phyloP scores from a whole-genome alignment of 2,797 vertebrate genomes.

The Thalassophryne amazonica region DNA sequence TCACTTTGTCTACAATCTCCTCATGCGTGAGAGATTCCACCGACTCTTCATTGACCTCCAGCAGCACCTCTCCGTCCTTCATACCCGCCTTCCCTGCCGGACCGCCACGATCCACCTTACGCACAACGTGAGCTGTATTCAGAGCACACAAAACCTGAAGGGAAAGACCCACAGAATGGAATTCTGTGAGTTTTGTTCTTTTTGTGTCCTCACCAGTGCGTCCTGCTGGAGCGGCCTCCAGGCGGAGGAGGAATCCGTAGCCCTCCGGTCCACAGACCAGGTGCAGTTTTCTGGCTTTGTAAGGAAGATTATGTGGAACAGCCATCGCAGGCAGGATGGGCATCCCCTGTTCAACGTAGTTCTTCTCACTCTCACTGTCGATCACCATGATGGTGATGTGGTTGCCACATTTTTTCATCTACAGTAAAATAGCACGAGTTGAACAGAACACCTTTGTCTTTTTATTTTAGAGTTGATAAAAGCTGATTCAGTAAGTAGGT shows the following conservation, averaged over 20 bases:
- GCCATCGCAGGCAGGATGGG: slow-evolving; percentile 82
- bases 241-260: slow-evolving; percentile 88
- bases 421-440: slow-evolving; percentile 1
- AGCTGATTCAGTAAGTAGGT: too few relatives aligned
- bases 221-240: slow-evolving; percentile 77
- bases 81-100: slow-evolving; percentile 86
- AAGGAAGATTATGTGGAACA: slow-evolving; percentile 81
- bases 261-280: slow-evolving; percentile 76
- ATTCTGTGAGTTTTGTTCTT: neutral
- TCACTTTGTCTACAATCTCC: slow-evolving; percentile 83
- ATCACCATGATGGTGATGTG: slow-evolving; percentile 87
- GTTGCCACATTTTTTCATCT: slow-evolving; percentile 84
- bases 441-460: neutral
- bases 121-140: slow-evolving; percentile 82
- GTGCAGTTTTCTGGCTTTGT: slow-evolving; percentile 75
- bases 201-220: slow-evolving; percentile 70
- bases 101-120: slow-evolving; percentile 79
- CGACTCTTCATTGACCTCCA: slow-evolving; percentile 88
- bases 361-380: slow-evolving; percentile 82
- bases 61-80: slow-evolving; percentile 86
- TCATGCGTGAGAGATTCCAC: slow-evolving; percentile 82
- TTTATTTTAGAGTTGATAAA: neutral
- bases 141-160: neutral
- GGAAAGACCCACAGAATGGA: neutral
- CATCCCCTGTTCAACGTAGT: slow-evolving; percentile 73